phyloP scores from a whole-genome alignment of 2,888 invertebrate genomes.

The Oscheius sp. region DNA sequence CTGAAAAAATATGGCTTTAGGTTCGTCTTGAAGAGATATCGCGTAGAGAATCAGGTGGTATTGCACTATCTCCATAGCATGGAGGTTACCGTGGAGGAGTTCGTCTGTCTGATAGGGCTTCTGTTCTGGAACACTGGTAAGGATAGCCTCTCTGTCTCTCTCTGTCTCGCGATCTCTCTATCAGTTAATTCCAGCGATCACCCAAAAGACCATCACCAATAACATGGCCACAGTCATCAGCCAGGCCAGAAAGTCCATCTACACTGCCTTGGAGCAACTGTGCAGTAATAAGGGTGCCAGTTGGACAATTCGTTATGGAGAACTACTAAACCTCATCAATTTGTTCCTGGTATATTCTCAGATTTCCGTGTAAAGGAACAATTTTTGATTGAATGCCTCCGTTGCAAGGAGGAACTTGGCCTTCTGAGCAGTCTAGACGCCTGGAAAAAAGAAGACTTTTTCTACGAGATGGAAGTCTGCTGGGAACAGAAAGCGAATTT shows the following conservation, averaged over 20 bases:
- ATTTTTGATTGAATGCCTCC: neutral
- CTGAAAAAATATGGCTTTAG: neutral
- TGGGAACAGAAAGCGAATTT: too few relatives aligned
- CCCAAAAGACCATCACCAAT: neutral
- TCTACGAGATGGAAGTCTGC: neutral
- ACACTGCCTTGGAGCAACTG: neutral
- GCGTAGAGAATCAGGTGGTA: neutral
- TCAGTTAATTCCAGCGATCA: neutral
- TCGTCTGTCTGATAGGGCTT: neutral
- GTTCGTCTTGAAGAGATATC: neutral
- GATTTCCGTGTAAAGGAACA: neutral
- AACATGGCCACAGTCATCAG: neutral
- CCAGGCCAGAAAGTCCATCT: neutral
- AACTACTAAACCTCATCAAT: neutral
- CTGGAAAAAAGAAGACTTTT: neutral
- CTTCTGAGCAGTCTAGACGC: neutral
- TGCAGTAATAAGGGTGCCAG: neutral
- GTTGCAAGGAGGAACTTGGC: neutral
- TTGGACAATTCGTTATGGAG: conserved; percentile 1
- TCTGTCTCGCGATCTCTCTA: neutral
- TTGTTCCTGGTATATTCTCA: neutral
- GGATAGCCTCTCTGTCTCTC: too few relatives aligned
- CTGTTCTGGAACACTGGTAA: neutral
- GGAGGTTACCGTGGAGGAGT: neutral
- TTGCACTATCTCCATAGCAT: neutral